Conservation (phyloP, 2,797 vertebrate genomes). For the Brachyrhaphis roseni region DNA sequence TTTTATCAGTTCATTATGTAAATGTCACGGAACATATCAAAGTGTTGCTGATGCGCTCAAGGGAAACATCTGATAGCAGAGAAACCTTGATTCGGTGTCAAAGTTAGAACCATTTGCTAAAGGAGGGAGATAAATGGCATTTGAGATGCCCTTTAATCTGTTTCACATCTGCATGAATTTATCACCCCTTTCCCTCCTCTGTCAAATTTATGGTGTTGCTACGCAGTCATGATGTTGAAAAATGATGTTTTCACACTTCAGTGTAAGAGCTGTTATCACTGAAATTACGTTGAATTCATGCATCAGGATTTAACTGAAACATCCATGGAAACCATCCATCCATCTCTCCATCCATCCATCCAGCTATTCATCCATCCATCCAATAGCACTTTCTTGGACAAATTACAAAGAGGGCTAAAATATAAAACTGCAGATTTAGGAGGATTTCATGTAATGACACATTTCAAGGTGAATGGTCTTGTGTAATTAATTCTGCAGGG, state of each 20-base stretch:
- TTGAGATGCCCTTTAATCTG: conserved; percentile 42
- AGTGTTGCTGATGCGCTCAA: conserved; percentile 28
- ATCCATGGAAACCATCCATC: conserved; percentile 9
- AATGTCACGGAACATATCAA: conserved; percentile 31
- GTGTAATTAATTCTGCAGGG: conserved; percentile 39
- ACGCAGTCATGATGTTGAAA: conserved; percentile 15
- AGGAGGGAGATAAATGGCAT: conserved; percentile 28
- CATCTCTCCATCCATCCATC: too few species aligned
- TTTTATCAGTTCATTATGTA: conserved; percentile 30
- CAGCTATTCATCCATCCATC: background rate
- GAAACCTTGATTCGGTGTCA: conserved; percentile 47
- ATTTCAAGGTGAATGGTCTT: conserved; percentile 49
- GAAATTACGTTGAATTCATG: conserved; percentile 33
- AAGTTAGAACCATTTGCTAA: conserved; percentile 26
- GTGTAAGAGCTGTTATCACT: conserved; percentile 9
- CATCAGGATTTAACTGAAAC: conserved; percentile 32
- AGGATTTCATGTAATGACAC: conserved; percentile 34
- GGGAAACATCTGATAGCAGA: conserved; percentile 37
- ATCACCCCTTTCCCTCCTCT: conserved; percentile 24
- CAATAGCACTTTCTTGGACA: background rate
- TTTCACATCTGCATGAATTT: conserved; percentile 38
- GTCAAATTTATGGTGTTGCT: conserved; percentile 30
- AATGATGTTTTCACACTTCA: conserved; percentile 24
- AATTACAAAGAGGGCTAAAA: conserved; percentile 35
- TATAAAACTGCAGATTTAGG: conserved; percentile 29